Base-by-base conservation (phyloP, 2,797 vertebrate genomes). In the Poeciliopsis turneri region DNA sequence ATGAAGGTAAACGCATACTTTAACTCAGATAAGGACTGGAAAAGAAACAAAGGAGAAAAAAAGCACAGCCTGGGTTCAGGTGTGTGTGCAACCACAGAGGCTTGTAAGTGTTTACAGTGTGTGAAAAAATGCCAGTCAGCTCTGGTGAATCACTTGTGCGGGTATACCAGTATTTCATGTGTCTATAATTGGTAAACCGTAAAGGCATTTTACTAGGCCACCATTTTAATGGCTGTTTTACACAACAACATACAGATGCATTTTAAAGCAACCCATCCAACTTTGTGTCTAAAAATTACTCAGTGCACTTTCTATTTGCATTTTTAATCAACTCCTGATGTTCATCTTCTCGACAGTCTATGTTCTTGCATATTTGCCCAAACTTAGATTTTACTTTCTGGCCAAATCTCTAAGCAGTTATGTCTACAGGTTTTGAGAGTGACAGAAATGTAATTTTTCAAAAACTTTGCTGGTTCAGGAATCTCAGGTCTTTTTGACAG, bases 171-270 rank as follows among this genome's bases (percentile, higher is more conserved):
- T 81, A 87, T 84, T 88, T 88, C 85, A 90, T 83, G 80, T 87
- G 89, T 87, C 88, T 83, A 82, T 92, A 87, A 89, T 46, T 90
- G 93, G 89, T 90, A 87, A 91, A 90, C 89, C 89, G 87, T 88
- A 79, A 86, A 84, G 86, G 85, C 84, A 88, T 88, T 90, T 90
- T 79, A 83, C 87, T 74, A 86, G 92, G 84, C 91, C 87, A 83
- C 89, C 76, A 71, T 87, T 92, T 93, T 92, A 93, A 93, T 82
- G 87, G 81, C 78, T 86, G 75, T 90, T 93, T 92, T 88, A 93
- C 79, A 23, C 49, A 64, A 71, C 87, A 88, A 82, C 84, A 86
- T 84, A 88, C 82, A 87, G 85, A 80, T 89, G 85, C 75, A 72
- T 81, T 85, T 80, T 86, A 83, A 82, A 87, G 73, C 57, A 79